Evolutionary conservation across 2,113 vertebrate species (phyloP).

Genomic region (Theristicus caerulescens): DNA sequence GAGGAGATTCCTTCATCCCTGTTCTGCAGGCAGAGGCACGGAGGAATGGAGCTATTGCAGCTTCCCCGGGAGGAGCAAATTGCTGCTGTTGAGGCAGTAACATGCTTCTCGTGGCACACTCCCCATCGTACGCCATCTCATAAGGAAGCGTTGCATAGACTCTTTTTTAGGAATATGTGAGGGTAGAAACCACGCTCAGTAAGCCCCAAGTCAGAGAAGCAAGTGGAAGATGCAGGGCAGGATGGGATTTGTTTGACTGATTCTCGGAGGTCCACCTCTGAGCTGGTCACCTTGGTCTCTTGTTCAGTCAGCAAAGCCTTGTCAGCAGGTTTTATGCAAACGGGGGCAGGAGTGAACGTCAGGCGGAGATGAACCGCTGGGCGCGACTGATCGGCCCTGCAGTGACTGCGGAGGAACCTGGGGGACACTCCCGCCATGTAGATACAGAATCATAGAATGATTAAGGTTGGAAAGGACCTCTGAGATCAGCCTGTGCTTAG

Average conservation of each 20-base stretch:
- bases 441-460: no score
- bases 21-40: neutral
- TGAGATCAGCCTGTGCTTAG: neutral
- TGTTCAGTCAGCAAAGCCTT: neutral
- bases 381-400: neutral
- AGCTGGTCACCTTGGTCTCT: neutral
- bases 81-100: neutral
- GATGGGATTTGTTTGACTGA: neutral
- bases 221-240: neutral
- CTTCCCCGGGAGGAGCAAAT: neutral
- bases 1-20: neutral
- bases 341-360: neutral
- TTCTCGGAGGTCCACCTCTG: neutral
- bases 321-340: neutral
- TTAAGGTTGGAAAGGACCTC: no score
- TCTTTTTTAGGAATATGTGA: neutral
- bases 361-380: neutral
- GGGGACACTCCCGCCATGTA: fast-evolving
- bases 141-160: neutral
- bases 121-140: neutral
- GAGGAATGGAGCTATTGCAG: neutral
- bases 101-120: neutral
- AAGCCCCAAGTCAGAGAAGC: neutral
- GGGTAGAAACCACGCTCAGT: neutral
- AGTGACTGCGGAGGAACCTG: neutral